A percentile compares a stretch with the other conserved stretches of the same genome.
These are phyloP conservation scores for Linyphia triangularis DNA, from an alignment of 2,888 invertebrate species.

Conservation along the genomic window DNA sequence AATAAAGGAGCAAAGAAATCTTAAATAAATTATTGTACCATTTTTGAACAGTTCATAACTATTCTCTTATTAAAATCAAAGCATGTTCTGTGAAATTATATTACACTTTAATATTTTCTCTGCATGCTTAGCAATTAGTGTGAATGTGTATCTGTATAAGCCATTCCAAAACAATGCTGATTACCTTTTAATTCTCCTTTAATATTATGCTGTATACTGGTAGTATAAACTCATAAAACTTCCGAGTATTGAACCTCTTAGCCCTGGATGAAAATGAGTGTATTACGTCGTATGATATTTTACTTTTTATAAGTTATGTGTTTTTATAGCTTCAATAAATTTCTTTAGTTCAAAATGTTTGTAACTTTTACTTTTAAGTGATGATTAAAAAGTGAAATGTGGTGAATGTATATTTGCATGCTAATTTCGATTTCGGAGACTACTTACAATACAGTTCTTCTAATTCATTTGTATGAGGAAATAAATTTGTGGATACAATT, in stretches of 20 bases:
- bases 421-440: not conserved
- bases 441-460: not conserved
- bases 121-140: conserved; percentile 28
- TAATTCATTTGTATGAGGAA: not conserved
- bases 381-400: too few species aligned
- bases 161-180: not conserved
- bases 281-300: too few species aligned
- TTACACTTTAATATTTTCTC: conserved; percentile 33
- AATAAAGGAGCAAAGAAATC: not conserved
- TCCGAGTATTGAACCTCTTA: too few species aligned
- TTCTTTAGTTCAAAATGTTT: too few species aligned
- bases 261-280: too few species aligned
- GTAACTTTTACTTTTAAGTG: too few species aligned
- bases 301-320: too few species aligned
- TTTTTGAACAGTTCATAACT: not conserved
- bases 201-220: not conserved
- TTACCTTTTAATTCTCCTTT: not conserved
- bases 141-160: conserved; percentile 2
- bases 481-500: not conserved
- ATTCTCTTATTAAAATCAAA: conserved; percentile 9
- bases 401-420: not conserved
- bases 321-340: too few species aligned
- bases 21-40: not conserved
- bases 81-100: not conserved
- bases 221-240: too few species aligned